Percentiles rank a stretch among this genome's conserved stretches.
Evolutionary conservation across 2,113 vertebrate genomes (phyloP).

Genomic region (Misgurnus anguillicaudatus): DNA sequence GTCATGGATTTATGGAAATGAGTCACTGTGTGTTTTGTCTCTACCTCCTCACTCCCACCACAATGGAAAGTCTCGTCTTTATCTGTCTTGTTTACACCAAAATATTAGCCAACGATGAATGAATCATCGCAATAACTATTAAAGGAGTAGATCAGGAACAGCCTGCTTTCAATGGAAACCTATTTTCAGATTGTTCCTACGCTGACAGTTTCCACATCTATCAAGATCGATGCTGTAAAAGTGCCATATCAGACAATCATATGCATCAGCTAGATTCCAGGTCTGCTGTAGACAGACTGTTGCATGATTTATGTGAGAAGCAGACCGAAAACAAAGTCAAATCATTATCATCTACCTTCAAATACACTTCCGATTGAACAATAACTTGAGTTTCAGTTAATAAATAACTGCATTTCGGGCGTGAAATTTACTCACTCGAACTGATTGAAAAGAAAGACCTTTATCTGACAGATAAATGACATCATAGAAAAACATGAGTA

Average conservation of each 20-base stretch:
- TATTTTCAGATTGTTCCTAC: neutral
- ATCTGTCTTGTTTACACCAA: neutral
- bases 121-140: neutral
- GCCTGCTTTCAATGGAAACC: too few species aligned
- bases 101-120: slow-evolving; percentile 8
- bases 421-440: neutral
- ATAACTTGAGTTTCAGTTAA: too few species aligned
- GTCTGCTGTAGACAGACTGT: too few species aligned
- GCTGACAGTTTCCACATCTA: neutral
- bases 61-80: neutral
- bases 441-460: neutral
- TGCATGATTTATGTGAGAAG: neutral
- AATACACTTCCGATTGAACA: too few species aligned
- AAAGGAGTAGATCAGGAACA: neutral
- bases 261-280: too few species aligned
- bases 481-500: slow-evolving; percentile 10
- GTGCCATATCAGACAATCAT: too few species aligned
- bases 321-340: neutral
- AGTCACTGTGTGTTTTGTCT: slow-evolving; percentile 17
- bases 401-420: too few species aligned
- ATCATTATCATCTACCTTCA: too few species aligned
- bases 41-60: slow-evolving; percentile 33
- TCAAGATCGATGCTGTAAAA: too few species aligned
- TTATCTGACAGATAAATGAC: neutral
- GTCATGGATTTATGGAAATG: slow-evolving; percentile 24